Evolutionary conservation across 2,797 vertebrate genomes (phyloP).

Genomic region (Xiphophorus birchmanni): DNA sequence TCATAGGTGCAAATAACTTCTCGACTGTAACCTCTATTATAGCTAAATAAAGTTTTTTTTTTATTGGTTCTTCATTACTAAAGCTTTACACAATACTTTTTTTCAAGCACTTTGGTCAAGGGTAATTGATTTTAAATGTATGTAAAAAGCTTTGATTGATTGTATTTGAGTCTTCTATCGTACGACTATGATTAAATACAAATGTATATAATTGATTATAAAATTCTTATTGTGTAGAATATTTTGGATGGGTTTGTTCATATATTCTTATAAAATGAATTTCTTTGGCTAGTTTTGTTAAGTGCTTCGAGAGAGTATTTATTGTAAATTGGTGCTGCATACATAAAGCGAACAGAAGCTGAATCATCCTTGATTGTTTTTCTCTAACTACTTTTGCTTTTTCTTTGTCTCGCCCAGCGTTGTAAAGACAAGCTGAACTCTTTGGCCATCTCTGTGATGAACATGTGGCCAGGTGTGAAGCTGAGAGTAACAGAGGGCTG

Average conservation of each 20-base stretch:
- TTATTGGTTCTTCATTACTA: background rate
- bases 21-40: background rate
- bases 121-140: background rate
- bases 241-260: background rate
- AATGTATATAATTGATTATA: background rate
- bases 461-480: constrained; percentile 97
- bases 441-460: constrained; percentile 98
- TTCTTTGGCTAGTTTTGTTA: background rate
- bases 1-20: background rate
- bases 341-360: background rate
- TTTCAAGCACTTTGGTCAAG: background rate
- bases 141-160: background rate
- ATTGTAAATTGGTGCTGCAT: background rate
- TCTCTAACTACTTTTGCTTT: background rate
- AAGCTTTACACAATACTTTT: background rate
- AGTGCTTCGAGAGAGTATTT: background rate
- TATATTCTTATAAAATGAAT: background rate
- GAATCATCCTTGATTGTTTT: background rate
- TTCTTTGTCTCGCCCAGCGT: constrained; percentile 78
- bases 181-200: background rate
- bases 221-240: background rate
- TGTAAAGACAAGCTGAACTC: constrained; percentile 98
- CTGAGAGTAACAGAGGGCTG: constrained; percentile 97
- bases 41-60: background rate
- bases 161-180: background rate